Conservation (phyloP, 92 coral and sea anemone genomes). For the Bergia puertoricense region DNA sequence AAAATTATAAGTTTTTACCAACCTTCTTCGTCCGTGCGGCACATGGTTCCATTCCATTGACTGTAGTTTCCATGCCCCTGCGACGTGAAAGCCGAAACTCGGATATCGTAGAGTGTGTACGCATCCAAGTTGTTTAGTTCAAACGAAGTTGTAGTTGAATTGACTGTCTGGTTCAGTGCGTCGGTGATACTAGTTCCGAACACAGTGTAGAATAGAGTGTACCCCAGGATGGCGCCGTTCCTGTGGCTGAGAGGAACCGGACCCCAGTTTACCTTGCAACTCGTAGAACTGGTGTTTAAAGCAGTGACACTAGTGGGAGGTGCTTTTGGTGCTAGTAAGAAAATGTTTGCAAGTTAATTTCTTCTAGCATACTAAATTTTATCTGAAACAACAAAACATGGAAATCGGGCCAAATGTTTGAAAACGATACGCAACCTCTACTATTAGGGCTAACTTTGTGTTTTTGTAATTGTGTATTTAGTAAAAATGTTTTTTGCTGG, state of each 20-base stretch:
- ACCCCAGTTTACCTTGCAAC: conserved; percentile 22
- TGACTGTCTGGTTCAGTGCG: conserved; percentile 5
- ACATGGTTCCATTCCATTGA: conserved; percentile 1
- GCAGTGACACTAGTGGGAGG: not conserved
- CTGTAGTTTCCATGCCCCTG: conserved; percentile 18
- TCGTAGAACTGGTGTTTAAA: not conserved
- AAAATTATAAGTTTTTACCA: not conserved
- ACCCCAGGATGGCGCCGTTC: not conserved
- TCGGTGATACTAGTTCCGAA: not conserved
- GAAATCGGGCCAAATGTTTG: too few species aligned
- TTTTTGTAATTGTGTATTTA: too few species aligned
- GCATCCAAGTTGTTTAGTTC: not conserved
- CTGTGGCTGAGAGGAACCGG: not conserved
- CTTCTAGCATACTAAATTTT: not conserved
- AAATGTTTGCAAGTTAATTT: not conserved
- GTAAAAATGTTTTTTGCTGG: too few species aligned
- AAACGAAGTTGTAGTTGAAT: conserved; percentile 7
- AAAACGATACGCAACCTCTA: too few species aligned
- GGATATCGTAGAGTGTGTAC: not conserved
- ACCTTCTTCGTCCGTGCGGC: not conserved
- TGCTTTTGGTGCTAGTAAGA: conserved; percentile 3
- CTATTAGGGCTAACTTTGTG: too few species aligned
- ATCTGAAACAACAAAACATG: too few species aligned
- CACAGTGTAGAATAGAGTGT: not conserved
- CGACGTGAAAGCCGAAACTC: conserved; percentile 2